These are phyloP conservation scores for Drosophila anomelani DNA, from an alignment of 2,888 invertebrate species.

Conservation along the genomic window DNA sequence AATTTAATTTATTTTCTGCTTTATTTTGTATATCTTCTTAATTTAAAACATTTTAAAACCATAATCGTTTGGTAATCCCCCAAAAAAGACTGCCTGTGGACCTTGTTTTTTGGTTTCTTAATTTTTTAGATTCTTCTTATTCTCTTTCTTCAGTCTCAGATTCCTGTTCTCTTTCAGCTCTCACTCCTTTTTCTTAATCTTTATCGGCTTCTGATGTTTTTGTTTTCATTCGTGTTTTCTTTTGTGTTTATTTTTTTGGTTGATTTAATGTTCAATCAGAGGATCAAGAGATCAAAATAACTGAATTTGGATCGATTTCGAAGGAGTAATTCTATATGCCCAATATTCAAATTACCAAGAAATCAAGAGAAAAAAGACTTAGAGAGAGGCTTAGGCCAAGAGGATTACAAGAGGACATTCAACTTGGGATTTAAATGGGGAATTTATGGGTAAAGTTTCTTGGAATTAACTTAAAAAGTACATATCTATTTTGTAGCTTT, in stretches of 20 bases:
- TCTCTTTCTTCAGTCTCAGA: constrained; percentile 5
- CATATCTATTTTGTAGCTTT: too few species aligned
- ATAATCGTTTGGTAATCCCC: constrained; percentile 4
- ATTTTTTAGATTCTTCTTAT: constrained; percentile 4
- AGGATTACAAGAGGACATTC: constrained; percentile 7
- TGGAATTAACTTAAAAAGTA: not conserved
- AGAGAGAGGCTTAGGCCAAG: not conserved
- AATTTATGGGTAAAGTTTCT: not conserved
- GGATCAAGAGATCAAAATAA: constrained; percentile 13
- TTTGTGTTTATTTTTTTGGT: constrained; percentile 2
- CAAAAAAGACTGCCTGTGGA: not conserved
- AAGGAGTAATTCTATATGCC: constrained; percentile 1
- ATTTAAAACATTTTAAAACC: not conserved
- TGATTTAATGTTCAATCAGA: constrained; percentile 11
- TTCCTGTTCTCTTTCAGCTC: not conserved
- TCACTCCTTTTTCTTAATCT: constrained; percentile 12
- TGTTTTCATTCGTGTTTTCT: not conserved
- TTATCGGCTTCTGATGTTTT: constrained; percentile 14
- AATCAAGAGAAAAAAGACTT: not conserved
- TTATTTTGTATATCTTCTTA: not conserved
- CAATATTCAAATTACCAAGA: constrained; percentile 10
- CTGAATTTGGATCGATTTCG: not conserved
- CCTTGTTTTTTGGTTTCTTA: constrained; percentile 20
- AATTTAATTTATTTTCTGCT: not conserved
- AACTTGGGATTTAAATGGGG: not conserved